Conservation (phyloP, 2,113 vertebrate genomes). For the Panurus biarmicus region DNA sequence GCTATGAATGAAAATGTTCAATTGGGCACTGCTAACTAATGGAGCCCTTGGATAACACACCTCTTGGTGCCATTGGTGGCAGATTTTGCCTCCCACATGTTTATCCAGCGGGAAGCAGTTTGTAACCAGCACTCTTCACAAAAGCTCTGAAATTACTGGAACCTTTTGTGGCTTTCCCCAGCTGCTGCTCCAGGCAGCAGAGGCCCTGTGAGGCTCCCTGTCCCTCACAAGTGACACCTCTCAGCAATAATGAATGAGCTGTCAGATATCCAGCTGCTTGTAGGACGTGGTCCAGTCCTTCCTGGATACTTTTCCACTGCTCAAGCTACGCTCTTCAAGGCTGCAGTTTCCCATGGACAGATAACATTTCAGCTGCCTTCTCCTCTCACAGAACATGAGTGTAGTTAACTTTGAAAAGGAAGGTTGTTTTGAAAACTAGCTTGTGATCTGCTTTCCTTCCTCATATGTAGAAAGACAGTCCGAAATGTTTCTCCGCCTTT, state of each 20-base stretch:
- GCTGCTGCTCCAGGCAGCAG: rapidly evolving
- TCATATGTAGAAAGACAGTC: background rate
- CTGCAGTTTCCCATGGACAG: background rate
- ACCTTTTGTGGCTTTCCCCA: background rate
- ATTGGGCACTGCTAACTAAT: background rate
- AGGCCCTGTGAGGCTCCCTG: background rate
- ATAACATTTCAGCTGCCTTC: background rate
- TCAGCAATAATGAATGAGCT: background rate
- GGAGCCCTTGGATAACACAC: background rate
- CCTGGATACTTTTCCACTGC: background rate
- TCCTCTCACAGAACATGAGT: background rate
- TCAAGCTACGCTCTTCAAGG: rapidly evolving
- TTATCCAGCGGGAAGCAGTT: background rate
- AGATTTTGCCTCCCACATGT: background rate
- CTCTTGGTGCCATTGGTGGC: rapidly evolving
- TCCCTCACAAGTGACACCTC: background rate
- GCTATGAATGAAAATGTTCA: background rate
- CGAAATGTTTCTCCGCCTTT: background rate
- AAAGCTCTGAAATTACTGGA: background rate
- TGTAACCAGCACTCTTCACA: background rate
- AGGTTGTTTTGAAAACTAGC: background rate
- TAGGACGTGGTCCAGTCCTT: background rate
- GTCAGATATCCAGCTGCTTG: background rate
- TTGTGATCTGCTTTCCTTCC: background rate
- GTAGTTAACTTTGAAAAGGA: background rate